phyloP scores from a whole-genome alignment of 2,113 vertebrate species.

The Amia ocellicauda region DNA sequence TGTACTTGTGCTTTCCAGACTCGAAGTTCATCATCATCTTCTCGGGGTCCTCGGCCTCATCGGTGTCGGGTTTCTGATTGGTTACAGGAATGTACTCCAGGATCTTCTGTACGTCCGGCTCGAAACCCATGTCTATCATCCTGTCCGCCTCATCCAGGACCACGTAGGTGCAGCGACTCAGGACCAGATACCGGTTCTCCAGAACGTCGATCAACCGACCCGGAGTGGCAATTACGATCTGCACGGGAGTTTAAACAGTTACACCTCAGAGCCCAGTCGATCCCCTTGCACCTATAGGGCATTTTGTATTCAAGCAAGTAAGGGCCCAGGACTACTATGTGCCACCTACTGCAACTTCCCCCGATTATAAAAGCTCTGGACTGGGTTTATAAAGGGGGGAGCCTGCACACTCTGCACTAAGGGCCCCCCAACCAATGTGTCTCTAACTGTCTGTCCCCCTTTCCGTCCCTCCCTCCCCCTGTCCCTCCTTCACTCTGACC shows the following conservation, averaged over 20 bases:
- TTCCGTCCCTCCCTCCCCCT: no score
- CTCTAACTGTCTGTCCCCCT: no score
- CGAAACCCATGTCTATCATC: constrained; percentile 99
- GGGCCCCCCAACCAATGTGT: no score
- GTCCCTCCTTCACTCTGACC: constrained; percentile 56
- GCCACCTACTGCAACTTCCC: no score
- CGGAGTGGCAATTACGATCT: constrained; percentile 95
- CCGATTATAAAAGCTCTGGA: no score
- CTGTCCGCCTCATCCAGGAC: constrained; percentile 94
- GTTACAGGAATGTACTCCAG: constrained; percentile 96
- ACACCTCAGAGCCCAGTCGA: no score
- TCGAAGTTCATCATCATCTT: constrained; percentile 97
- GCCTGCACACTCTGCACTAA: no score
- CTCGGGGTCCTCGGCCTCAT: constrained; percentile 93
- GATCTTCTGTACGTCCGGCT: constrained; percentile 96
- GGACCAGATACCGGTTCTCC: constrained; percentile 93
- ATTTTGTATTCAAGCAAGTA: no score
- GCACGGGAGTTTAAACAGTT: neutral
- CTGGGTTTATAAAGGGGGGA: no score
- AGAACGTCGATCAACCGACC: constrained; percentile 93
- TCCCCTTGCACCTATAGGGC: no score
- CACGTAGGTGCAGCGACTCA: constrained; percentile 95
- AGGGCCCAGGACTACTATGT: no score
- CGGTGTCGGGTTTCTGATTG: constrained; percentile 95
- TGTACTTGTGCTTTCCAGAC: constrained; percentile 95